Evolutionary conservation across 2,797 vertebrate species (phyloP), one percentile per base, ranked within the genome.

Genomic region (Pelobates cultripes): DNA sequence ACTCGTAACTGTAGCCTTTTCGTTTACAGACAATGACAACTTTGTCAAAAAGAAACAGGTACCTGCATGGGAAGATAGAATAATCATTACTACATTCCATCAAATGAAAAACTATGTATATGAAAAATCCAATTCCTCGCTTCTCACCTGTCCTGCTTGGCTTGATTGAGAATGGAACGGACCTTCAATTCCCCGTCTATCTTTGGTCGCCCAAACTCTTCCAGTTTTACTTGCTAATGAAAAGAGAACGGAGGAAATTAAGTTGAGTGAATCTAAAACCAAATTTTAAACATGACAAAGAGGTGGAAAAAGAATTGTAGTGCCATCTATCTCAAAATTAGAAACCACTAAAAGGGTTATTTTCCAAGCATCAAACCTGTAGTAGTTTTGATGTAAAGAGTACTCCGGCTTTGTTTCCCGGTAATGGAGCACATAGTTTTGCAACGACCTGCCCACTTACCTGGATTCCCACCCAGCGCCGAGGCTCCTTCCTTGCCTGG

Each of bases 11-110:
- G 87, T 99, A 97, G 15, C 96, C 97, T 91, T 95, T 96, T 87
- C 98, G 90, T 88, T 99, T 99, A 91, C 98, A 99, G 82, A 99
- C 97, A 0, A 99, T 98, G 85, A 98, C 97, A 86, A 98, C 98
- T 94, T 99, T 99, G 89, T 99, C 98, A 72, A 99, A 99, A 57
- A 99, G 93, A 92, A 99, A 99, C 82, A 99, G 93, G 90, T 99
- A 99, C 94, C 98, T 99, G 90, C 84, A 81, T 60, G 57, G 5
- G 4, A 70, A 70, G 10, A 70, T 2, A 43, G 43, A 43, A 51
- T 10, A 15, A n/a, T 40, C 10, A 47, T 67, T 42, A 12, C 57
- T 3, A 51, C 47, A 5, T 51, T 5, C 3, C 5, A 5, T 6
- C 47, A 10, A 5, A 3, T 51, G 2, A 51, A 6, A 14, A 12